Evolutionary conservation across 2,113 vertebrate genomes (phyloP).

Genomic region (Larimichthys crocea): DNA sequence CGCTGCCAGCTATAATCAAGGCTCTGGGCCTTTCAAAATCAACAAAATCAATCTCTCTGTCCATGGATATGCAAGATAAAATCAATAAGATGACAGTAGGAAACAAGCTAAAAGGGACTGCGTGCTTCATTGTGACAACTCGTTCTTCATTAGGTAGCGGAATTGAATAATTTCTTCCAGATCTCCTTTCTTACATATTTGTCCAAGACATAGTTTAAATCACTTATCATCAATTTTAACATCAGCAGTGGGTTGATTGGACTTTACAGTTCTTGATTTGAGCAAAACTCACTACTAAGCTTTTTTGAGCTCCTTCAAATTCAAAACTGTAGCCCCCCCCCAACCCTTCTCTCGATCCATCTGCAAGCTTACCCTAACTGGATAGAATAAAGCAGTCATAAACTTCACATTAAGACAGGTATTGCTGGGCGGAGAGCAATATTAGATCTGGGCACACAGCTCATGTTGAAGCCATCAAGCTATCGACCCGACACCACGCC

Average conservation of each 20-base stretch:
- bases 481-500: slow-evolving; percentile 67
- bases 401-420: slow-evolving; percentile 57
- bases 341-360: background rate
- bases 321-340: background rate
- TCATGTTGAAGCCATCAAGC: slow-evolving; percentile 74
- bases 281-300: slow-evolving; percentile 3
- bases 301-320: background rate
- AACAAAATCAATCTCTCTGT: slow-evolving; percentile 50
- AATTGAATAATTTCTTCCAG: background rate
- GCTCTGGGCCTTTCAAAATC: slow-evolving; percentile 56
- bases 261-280: slow-evolving; percentile 16
- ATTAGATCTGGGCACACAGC: slow-evolving; percentile 34
- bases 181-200: background rate
- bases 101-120: slow-evolving; percentile 44
- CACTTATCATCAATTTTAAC: slow-evolving; percentile 17
- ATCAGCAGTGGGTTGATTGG: background rate
- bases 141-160: slow-evolving; percentile 2
- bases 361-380: slow-evolving; percentile 22
- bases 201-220: slow-evolving; percentile 18
- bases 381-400: slow-evolving; percentile 53
- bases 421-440: slow-evolving; percentile 33
- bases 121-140: slow-evolving; percentile 2
- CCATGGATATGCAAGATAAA: slow-evolving; percentile 50
- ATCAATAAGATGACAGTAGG: slow-evolving; percentile 61
- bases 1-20: slow-evolving; percentile 58